Evolutionary conservation across 2,113 vertebrate genomes (phyloP).

Genomic region (Limnothrissa miodon): DNA sequence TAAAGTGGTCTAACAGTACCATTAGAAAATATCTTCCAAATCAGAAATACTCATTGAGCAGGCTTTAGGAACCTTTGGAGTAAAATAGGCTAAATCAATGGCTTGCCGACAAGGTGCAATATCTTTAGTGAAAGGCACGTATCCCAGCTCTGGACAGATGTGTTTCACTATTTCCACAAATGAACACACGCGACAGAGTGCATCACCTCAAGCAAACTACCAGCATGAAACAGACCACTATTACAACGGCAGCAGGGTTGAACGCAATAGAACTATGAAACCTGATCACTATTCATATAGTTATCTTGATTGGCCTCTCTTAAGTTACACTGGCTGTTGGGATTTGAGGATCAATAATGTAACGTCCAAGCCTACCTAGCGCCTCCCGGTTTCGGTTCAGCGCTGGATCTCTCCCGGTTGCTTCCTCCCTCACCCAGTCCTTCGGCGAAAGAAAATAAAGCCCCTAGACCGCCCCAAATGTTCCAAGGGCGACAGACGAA

Average conservation of each 20-base stretch:
- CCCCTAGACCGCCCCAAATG: neutral
- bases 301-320: neutral
- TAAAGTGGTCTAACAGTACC: neutral
- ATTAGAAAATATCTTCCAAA: neutral
- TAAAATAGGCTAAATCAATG: neutral
- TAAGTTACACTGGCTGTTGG: neutral
- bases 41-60: neutral
- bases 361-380: conserved; percentile 45
- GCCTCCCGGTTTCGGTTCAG: conserved; percentile 20
- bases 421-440: conserved; percentile 42
- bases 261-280: neutral
- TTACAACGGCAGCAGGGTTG: neutral
- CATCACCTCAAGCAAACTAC: conserved; percentile 9
- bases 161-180: conserved; percentile 21
- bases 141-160: conserved; percentile 23
- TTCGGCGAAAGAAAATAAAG: conserved; percentile 31
- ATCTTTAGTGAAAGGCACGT: neutral
- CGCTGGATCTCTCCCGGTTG: conserved; percentile 27
- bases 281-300: neutral
- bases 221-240: neutral
- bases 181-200: conserved; percentile 18
- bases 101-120: neutral
- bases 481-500: neutral
- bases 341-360: neutral
- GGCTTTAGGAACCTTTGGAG: neutral